Evolutionary conservation across 2,113 vertebrate species (phyloP).

Genomic region (Dipodomys ordii): DNA sequence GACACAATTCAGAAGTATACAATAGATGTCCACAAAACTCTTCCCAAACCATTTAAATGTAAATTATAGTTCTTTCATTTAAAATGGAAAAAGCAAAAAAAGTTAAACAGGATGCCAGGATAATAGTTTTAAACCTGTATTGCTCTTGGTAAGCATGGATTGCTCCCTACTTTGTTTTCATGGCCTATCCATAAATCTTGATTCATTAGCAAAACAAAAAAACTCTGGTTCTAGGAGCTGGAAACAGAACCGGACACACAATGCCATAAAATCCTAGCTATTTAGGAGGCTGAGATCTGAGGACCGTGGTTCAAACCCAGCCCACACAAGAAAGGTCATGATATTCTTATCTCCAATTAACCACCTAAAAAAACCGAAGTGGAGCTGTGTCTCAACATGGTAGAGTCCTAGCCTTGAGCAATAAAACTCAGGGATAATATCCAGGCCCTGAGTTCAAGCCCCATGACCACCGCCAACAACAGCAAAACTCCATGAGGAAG

Average conservation of each 20-base stretch:
- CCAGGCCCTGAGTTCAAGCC: no score
- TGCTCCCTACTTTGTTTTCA: neutral
- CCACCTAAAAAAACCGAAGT: no score
- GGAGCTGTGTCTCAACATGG: no score
- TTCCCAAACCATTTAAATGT: neutral
- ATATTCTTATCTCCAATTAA: no score
- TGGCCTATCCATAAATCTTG: neutral
- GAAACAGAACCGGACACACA: neutral
- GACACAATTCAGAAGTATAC: neutral
- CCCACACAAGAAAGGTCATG: no score
- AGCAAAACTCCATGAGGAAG: neutral
- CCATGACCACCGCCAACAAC: no score
- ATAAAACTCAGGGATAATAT: no score
- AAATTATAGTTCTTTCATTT: neutral
- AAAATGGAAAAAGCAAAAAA: slow-evolving; percentile 9
- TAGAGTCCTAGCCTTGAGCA: no score
- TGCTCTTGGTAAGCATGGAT: neutral
- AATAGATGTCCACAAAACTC: neutral
- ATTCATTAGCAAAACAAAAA: neutral
- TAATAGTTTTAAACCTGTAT: neutral
- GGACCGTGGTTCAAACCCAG: no score
- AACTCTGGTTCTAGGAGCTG: neutral
- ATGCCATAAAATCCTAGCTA: neutral
- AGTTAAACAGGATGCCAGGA: neutral
- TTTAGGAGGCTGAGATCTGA: no score